Evolutionary conservation across 2,797 vertebrate genomes (phyloP).

Genomic region (Artibeus jamaicensis): DNA sequence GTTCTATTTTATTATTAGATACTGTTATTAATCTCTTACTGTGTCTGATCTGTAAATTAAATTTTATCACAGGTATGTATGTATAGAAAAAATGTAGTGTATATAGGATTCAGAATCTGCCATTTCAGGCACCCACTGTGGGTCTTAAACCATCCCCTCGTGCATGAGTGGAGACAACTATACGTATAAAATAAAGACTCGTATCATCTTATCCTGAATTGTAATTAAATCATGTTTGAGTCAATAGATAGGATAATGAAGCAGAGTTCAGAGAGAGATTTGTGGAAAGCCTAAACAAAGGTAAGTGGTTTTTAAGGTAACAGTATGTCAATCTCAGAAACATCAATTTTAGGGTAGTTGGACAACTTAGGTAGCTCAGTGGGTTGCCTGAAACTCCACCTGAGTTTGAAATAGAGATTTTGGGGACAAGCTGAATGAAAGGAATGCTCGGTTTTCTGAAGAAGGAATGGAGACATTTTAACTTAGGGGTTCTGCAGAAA

Average conservation of each 20-base stretch:
- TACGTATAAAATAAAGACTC: neutral
- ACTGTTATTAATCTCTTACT: neutral
- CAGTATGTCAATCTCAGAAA: neutral
- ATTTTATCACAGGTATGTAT: neutral
- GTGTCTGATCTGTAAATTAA: neutral
- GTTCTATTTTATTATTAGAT: neutral
- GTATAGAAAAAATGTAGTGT: neutral
- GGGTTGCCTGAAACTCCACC: neutral
- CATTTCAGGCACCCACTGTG: neutral
- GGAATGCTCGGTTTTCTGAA: neutral
- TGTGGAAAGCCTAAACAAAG: neutral
- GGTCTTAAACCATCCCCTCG: neutral
- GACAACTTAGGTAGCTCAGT: neutral
- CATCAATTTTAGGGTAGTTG: neutral
- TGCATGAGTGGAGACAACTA: neutral
- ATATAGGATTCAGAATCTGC: neutral
- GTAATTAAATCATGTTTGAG: neutral
- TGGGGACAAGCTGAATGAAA: neutral
- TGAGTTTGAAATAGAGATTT: conserved; percentile 1
- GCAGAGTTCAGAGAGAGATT: neutral
- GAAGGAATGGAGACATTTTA: neutral
- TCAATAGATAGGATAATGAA: neutral
- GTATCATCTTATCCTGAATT: neutral
- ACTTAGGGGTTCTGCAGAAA: neutral
- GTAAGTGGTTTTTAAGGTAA: neutral